These are phyloP conservation scores for Nemotelus pantherinus DNA, from an alignment of 2,888 invertebrate species.

Conservation along the genomic window DNA sequence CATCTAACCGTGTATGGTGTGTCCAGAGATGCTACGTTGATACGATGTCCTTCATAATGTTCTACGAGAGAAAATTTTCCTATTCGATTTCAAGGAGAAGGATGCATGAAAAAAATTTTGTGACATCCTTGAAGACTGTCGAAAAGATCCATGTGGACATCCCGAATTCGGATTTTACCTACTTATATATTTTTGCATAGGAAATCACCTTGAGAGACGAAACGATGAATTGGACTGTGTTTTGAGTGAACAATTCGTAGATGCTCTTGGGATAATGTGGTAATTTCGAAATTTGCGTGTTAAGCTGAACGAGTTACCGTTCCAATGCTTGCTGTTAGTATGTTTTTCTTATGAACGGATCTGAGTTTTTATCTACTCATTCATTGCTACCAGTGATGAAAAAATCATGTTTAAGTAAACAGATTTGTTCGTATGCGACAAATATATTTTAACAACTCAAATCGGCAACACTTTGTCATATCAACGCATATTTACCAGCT, in stretches of 20 bases:
- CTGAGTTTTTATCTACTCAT: too few relatives aligned
- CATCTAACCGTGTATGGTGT: constrained; percentile 44
- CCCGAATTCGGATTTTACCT: neutral
- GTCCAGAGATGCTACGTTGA: constrained; percentile 20
- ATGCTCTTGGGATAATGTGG: neutral
- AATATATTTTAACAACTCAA: neutral
- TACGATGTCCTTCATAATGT: constrained; percentile 35
- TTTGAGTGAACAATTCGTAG: neutral
- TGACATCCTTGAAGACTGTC: constrained; percentile 27
- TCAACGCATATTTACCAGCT: too few relatives aligned
- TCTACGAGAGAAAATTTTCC: neutral
- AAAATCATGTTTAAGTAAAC: too few relatives aligned
- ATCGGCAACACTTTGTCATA: neutral
- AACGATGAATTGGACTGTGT: neutral
- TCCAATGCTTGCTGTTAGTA: too few relatives aligned
- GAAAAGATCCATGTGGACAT: constrained; percentile 12
- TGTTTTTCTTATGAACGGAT: too few relatives aligned
- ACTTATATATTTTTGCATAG: neutral
- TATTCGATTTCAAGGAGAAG: constrained; percentile 10
- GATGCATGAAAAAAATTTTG: constrained; percentile 19
- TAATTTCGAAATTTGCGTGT: neutral
- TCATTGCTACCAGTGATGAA: too few relatives aligned
- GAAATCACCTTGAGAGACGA: constrained; percentile 4
- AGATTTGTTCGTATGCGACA: too few relatives aligned
- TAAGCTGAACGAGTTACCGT: too few relatives aligned